These are phyloP conservation scores for Chiridota heheva DNA, from an alignment of 35 echinoderm and acorn worm genomes.

Conservation along the genomic window DNA sequence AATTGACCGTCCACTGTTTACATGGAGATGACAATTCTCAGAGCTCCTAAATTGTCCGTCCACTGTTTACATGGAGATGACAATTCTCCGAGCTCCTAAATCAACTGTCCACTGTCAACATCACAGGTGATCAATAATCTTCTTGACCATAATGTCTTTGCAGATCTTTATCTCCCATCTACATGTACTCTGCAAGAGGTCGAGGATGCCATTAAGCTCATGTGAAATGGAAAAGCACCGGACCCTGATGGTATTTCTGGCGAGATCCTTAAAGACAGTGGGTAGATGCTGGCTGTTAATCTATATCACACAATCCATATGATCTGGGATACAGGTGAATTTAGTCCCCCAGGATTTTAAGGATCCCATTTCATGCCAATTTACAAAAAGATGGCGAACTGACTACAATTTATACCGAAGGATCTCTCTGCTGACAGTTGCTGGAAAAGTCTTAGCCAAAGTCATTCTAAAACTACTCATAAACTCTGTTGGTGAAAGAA, in stretches of 20 bases:
- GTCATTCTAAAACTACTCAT: background rate
- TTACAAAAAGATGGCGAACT: background rate
- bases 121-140: background rate
- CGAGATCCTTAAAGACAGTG: background rate
- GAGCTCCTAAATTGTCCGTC: too few species aligned
- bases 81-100: too few species aligned
- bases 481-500: constrained; percentile 16
- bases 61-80: too few species aligned
- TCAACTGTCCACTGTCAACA: background rate
- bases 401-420: background rate
- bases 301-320: too few species aligned
- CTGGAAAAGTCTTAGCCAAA: constrained; percentile 1
- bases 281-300: background rate
- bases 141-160: background rate
- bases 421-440: background rate
- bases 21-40: too few species aligned
- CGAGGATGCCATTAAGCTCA: background rate
- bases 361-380: too few species aligned
- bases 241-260: background rate
- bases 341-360: too few species aligned
- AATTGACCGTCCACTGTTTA: too few species aligned
- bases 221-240: constrained; percentile 1
- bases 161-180: background rate
- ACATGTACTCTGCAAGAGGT: background rate
- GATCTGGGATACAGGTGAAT: too few species aligned